Evolutionary conservation across 2,113 vertebrate species (phyloP).

Genomic region (Brachyistius frenatus): DNA sequence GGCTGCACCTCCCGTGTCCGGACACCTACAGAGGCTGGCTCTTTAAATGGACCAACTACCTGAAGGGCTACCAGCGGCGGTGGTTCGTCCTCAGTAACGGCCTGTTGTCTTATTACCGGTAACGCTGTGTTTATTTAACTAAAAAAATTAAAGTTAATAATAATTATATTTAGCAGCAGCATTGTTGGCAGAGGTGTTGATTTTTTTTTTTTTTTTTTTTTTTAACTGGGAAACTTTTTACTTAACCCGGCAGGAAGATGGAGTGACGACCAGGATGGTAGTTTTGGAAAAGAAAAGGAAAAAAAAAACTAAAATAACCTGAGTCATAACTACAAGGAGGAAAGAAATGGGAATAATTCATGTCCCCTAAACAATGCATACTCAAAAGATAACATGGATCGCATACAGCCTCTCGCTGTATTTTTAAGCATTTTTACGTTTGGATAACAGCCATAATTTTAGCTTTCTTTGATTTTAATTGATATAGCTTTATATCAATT

Average conservation of each 20-base stretch:
- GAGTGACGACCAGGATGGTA: background rate
- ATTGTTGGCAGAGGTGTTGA: background rate
- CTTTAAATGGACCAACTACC: conserved; percentile 96
- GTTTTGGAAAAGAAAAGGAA: background rate
- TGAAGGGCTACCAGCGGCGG: conserved; percentile 95
- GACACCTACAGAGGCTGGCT: conserved; percentile 91
- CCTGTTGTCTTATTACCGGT: conserved; percentile 96
- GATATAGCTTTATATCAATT: background rate
- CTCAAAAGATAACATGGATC: too few species aligned
- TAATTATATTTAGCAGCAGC: background rate
- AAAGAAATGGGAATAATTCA: background rate
- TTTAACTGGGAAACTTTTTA: background rate
- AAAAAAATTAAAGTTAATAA: background rate
- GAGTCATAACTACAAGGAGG: conserved; percentile 12
- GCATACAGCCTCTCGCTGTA: too few species aligned
- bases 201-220: too few species aligned
- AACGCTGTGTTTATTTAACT: conserved; percentile 4
- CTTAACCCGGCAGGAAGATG: background rate
- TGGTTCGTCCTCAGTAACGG: conserved; percentile 97
- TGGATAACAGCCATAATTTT: too few species aligned
- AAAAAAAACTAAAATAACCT: conserved; percentile 2
- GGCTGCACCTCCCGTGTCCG: conserved; percentile 62
- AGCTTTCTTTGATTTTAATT: too few species aligned
- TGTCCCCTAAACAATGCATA: too few species aligned
- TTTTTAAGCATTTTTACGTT: too few species aligned